phyloP scores from a whole-genome alignment of 2,888 invertebrate genomes.

The Bimastos eiseni region DNA sequence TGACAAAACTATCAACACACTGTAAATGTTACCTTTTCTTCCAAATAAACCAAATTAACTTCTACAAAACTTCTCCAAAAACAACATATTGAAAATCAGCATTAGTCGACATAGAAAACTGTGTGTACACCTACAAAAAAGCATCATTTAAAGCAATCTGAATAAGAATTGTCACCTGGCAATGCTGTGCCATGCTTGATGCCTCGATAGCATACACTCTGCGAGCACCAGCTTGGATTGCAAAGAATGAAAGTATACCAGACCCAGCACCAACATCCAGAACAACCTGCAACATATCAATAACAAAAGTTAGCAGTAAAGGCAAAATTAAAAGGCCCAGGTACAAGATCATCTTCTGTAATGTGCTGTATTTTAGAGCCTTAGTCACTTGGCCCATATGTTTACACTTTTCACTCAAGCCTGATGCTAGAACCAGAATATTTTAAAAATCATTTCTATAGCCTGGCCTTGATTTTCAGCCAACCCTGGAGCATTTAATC shows the following conservation, averaged over 20 bases:
- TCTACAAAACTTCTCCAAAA: not conserved
- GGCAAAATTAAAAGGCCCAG: no score
- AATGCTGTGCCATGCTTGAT: slow-evolving; percentile 93
- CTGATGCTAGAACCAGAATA: no score
- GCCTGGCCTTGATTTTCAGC: no score
- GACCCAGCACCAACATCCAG: slow-evolving; percentile 98
- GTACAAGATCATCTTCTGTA: no score
- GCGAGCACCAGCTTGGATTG: slow-evolving; percentile 92
- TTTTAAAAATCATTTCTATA: no score
- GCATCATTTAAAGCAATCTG: not conserved
- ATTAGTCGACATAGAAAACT: not conserved
- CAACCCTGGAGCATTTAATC: no score
- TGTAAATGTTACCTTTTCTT: not conserved
- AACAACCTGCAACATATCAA: slow-evolving; percentile 72
- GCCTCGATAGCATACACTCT: slow-evolving; percentile 99
- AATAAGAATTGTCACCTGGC: slow-evolving; percentile 52
- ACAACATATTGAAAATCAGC: not conserved
- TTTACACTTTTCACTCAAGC: no score
- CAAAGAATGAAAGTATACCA: slow-evolving; percentile 96
- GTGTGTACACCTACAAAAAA: not conserved
- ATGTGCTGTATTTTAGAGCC: no score
- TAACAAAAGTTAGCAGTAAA: not conserved
- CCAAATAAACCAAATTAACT: not conserved
- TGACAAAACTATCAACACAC: not conserved
- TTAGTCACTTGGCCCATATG: no score